Evolutionary conservation across 2,888 invertebrate genomes (phyloP), one percentile per base, ranked within the genome.

Genomic region (Orchesellides sinensis): DNA sequence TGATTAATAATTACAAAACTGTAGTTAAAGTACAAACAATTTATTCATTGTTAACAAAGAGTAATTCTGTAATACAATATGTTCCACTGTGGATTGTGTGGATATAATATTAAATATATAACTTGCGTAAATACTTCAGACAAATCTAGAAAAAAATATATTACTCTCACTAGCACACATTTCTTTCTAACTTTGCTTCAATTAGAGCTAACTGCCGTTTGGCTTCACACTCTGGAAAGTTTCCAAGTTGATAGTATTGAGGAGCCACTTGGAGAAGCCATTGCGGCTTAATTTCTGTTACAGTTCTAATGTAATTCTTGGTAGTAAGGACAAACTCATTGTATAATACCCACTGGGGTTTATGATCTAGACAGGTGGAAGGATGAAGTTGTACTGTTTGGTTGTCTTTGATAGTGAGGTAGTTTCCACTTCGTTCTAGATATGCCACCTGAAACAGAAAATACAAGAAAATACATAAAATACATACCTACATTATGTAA

Each of bases 281-380:
- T 90, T 96, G 96, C 88, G 96, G 96, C 92, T 99, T 99, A 87
- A 99, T 96, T 89, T 99, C 99, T 0, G 98, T 98, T 14, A 99
- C 98, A 0, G 99, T 99, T 88, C 99, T 93, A 89, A 99, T 99
- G 90, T 99, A 99, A 91, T 99, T 99, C 92, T 99, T 99, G 83
- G 99, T 98, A 85, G 99, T 99, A 87, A 99, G 92, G 63, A 99
- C 99, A 90, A 99, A 99, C 92, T 99, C 99, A 91, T 99, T 99
- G 92, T 99, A 99, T 82, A 99, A 95, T 49, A 99, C 99, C 99
- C 99, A 99, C 91, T 99, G 99, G 0, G 99, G 99, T 90, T 99
- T 99, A 91, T 99, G 99, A 91, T 99, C 99, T 78, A 99, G 93
- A 90, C 98, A 99, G 10, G 99, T 99, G 87, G 98, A 98, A 0